Evolutionary conservation across 1,140 invertebrate genomes (phyloP).

Genomic region (Drosophila trapezifrons): DNA sequence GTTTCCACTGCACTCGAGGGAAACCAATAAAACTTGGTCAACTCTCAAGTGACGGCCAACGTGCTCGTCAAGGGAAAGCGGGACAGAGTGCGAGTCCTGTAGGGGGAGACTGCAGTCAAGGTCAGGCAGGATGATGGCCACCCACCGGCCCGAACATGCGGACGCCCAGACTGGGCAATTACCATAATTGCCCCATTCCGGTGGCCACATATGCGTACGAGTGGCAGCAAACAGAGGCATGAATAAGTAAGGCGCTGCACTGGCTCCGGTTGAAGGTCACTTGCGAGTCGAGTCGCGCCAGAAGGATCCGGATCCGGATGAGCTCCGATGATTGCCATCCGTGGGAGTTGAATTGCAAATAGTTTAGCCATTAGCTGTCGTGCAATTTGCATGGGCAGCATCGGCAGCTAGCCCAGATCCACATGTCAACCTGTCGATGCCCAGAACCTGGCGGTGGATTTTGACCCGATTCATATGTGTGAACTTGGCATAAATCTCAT

Average conservation of each 20-base stretch:
- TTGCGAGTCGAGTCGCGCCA: background rate
- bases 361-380: constrained; percentile 40
- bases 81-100: constrained; percentile 2
- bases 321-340: background rate
- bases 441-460: constrained; percentile 8
- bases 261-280: constrained; percentile 28
- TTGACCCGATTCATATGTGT: constrained; percentile 55
- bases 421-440: constrained; percentile 48
- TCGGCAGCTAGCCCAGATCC: constrained; percentile 29
- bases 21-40: constrained; percentile 69
- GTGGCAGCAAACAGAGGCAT: constrained; percentile 24
- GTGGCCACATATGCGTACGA: constrained; percentile 23
- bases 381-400: constrained; percentile 44
- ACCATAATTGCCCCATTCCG: constrained; percentile 42
- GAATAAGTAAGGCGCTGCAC: constrained; percentile 17
- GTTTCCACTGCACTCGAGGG: constrained; percentile 45
- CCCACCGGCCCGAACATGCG: constrained; percentile 21
- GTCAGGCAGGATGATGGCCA: constrained; percentile 14
- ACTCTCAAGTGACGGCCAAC: constrained; percentile 53
- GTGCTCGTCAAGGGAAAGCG: constrained; percentile 40
- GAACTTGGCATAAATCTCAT: constrained; percentile 70
- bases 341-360: constrained; percentile 21
- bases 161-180: constrained; percentile 34
- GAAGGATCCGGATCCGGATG: constrained; percentile 7
- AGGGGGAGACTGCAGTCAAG: constrained; percentile 31